Evolutionary conservation across 1,140 invertebrate species (phyloP), one percentile per base, ranked within the genome.

Genomic region (Frieseomelitta varia): DNA sequence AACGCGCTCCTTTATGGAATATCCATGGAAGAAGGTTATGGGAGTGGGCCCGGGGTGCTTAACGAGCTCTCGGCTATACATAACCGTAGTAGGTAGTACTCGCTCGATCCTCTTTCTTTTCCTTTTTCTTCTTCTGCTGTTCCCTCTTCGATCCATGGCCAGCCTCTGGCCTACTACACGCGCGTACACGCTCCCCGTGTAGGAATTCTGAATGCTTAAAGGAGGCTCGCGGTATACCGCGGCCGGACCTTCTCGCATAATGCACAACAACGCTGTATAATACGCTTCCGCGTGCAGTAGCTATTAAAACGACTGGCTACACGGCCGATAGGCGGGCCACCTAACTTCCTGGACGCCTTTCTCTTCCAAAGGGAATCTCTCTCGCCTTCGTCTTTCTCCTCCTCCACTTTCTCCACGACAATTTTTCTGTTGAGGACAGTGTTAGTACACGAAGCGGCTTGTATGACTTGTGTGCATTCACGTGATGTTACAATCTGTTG

Each of bases 261-360:
- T 91, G 82, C 85, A 75, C 80, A 87, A 84, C 84, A 86, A 85
- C 87, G 65, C 73, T 14, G 56, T 85, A 91, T 89, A 91, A 91
- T 89, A 86, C 81, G 69, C 88, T 91, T 91, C 88, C 90, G 90
- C 90, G 84, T 90, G 90, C 85, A 79, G 88, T 90, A 86, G 88
- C 90, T 91, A 91, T 91, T 91, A 91, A n/a, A 91, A 91, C 85
- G 90, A 91, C 87, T 73, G 87, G 88, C 87, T 91, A 90, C 85
- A 91, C 56, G 85, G 65, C 15, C 84, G 83, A 87, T 85, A 90
- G 84, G 86, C 80, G 87, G 86, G 85, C 78, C 89, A 55, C 39
- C 81, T 72, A 47, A 65, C 86, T 90, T 90, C 88, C 86, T 81
- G 86, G 68, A 88, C 79, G 58, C 63, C 34, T 73, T 21, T 55